Evolutionary conservation across 2,888 invertebrate genomes (phyloP).

Genomic region (Thecocarcelia acutangulata): DNA sequence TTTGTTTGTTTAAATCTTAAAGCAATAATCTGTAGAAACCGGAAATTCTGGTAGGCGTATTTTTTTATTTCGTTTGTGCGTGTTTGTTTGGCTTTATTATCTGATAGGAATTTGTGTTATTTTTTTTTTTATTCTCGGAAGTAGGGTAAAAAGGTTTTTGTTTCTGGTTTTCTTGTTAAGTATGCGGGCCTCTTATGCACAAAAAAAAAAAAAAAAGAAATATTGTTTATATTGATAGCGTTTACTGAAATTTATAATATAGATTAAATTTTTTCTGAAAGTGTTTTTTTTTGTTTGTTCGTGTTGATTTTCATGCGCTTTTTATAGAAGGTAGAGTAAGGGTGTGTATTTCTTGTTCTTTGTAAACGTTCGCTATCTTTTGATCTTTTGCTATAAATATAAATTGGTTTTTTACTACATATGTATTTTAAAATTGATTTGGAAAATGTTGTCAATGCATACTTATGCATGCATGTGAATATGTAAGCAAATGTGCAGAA

Average conservation of each 20-base stretch:
- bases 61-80: slow-evolving; percentile 8
- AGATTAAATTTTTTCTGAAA: slow-evolving; percentile 36
- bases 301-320: slow-evolving; percentile 38
- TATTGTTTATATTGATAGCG: slow-evolving; percentile 30
- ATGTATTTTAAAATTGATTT: slow-evolving; percentile 45
- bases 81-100: neutral
- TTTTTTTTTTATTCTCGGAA: slow-evolving; percentile 52
- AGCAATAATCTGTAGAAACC: slow-evolving; percentile 54
- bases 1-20: slow-evolving; percentile 45
- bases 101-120: slow-evolving; percentile 21
- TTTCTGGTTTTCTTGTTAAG: slow-evolving; percentile 50
- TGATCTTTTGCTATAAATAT: slow-evolving; percentile 60
- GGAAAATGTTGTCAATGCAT: too few relatives aligned
- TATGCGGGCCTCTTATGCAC: slow-evolving; percentile 48
- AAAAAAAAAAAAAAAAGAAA: neutral
- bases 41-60: slow-evolving; percentile 68
- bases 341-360: slow-evolving; percentile 30
- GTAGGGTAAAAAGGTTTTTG: slow-evolving; percentile 50
- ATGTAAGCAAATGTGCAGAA: too few relatives aligned
- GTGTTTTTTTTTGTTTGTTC: slow-evolving; percentile 23
- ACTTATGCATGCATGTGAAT: too few relatives aligned
- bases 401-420: slow-evolving; percentile 33
- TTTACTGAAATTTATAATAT: slow-evolving; percentile 47
- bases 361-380: slow-evolving; percentile 45
- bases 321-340: slow-evolving; percentile 5